These are phyloP conservation scores for Epinephelus cyanopodus DNA, from an alignment of 2,113 vertebrate genomes.

Conservation along the genomic window DNA sequence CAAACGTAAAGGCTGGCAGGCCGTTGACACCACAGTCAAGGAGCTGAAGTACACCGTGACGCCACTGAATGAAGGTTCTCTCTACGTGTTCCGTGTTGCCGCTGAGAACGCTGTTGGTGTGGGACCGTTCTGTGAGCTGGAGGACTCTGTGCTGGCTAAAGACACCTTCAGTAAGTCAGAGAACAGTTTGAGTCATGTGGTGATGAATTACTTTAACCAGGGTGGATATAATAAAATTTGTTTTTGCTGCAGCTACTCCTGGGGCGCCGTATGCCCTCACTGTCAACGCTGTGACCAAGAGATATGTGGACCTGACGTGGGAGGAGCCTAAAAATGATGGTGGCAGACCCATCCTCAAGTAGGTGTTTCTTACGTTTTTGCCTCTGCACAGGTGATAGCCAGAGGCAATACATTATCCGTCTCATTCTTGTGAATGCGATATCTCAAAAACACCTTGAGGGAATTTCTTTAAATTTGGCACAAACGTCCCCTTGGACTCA, in stretches of 20 bases:
- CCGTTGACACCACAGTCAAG: slow-evolving; percentile 97
- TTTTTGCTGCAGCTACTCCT: slow-evolving; percentile 88
- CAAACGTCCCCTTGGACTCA: too few relatives aligned
- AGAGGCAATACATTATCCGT: too few relatives aligned
- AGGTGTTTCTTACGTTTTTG: not conserved
- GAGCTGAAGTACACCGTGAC: slow-evolving; percentile 93
- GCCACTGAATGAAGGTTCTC: slow-evolving; percentile 93
- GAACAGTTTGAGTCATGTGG: not conserved
- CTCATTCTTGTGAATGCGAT: too few relatives aligned
- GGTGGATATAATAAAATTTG: not conserved
- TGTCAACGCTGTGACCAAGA: slow-evolving; percentile 90
- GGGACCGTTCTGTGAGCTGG: slow-evolving; percentile 95
- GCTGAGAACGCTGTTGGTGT: slow-evolving; percentile 95
- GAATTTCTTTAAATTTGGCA: too few relatives aligned
- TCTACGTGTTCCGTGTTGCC: slow-evolving; percentile 97
- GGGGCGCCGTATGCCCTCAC: slow-evolving; percentile 94
- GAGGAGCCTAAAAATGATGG: slow-evolving; percentile 97
- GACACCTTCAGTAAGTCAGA: slow-evolving; percentile 94
- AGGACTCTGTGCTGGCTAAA: slow-evolving; percentile 95
- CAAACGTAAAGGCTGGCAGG: slow-evolving; percentile 96
- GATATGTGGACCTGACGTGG: slow-evolving; percentile 97
- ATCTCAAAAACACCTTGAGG: too few relatives aligned
- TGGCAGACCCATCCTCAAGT: slow-evolving; percentile 95
- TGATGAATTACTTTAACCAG: not conserved
- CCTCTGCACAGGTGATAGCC: too few relatives aligned